A percentile compares a stretch with the other conserved stretches of the same genome.
phyloP scores from a whole-genome alignment of 2,113 vertebrate genomes.

The Chamaea fasciata region DNA sequence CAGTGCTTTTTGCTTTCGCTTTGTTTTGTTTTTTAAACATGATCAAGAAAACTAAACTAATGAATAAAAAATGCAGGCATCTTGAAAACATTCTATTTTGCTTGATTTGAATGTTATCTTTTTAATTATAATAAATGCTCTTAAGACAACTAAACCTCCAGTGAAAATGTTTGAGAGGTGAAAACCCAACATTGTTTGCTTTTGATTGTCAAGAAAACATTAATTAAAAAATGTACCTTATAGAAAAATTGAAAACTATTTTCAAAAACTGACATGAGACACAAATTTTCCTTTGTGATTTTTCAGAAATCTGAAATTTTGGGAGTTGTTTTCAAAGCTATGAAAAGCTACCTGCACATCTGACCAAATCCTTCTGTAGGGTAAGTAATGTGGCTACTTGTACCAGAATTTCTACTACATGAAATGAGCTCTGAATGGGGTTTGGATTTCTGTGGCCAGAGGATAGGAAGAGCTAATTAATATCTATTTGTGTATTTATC shows the following conservation, averaged over 20 bases:
- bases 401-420: neutral
- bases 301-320: neutral
- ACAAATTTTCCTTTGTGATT: neutral
- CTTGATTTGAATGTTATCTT: neutral
- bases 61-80: neutral
- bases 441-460: neutral
- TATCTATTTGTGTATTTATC: neutral
- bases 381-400: neutral
- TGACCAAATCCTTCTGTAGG: neutral
- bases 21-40: neutral
- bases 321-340: neutral
- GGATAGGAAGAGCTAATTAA: neutral
- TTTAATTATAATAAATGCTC: neutral
- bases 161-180: neutral
- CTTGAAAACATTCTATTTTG: neutral
- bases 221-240: neutral
- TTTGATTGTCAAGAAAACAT: neutral
- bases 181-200: neutral
- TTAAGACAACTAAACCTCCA: neutral
- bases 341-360: neutral
- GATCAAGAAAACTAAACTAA: neutral
- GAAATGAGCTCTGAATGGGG: neutral
- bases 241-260: neutral
- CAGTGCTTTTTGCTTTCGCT: rapidly evolving
- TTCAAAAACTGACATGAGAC: neutral